These are phyloP conservation scores for Cathartes aura DNA, from an alignment of 2,113 vertebrate genomes.

Conservation along the genomic window DNA sequence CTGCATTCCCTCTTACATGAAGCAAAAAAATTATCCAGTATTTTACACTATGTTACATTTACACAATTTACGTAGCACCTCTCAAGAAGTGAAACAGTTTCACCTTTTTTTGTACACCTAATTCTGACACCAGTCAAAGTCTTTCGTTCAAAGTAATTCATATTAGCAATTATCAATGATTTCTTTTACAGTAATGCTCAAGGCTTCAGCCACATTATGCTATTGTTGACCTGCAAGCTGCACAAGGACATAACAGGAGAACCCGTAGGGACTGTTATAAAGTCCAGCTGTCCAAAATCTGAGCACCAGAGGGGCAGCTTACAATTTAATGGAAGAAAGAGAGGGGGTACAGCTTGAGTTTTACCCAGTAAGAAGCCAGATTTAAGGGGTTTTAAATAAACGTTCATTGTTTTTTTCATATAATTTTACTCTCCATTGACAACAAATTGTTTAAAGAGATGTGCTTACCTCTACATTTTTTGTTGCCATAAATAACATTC, in stretches of 20 bases:
- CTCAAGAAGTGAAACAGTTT: background rate
- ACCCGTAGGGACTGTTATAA: background rate
- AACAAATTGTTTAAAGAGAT: background rate
- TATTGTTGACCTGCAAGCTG: background rate
- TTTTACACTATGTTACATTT: background rate
- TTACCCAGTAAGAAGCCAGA: background rate
- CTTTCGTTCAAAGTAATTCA: background rate
- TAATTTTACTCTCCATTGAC: background rate
- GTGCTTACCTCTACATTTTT: background rate
- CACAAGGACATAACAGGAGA: background rate
- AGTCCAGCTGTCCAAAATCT: background rate
- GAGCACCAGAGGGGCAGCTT: background rate
- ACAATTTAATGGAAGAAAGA: background rate
- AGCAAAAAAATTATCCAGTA: conserved; percentile 5
- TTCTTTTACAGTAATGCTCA: background rate
- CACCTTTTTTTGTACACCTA: background rate
- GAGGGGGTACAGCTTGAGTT: background rate
- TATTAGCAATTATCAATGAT: background rate
- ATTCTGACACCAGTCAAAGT: background rate
- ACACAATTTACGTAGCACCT: background rate
- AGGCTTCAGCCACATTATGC: background rate
- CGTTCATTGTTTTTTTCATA: rapidly evolving
- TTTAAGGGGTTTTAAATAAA: background rate
- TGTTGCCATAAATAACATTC: background rate
- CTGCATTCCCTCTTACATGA: conserved; percentile 2